Base-by-base conservation (phyloP, 2,888 invertebrate species). In the Diaphora mendica region DNA sequence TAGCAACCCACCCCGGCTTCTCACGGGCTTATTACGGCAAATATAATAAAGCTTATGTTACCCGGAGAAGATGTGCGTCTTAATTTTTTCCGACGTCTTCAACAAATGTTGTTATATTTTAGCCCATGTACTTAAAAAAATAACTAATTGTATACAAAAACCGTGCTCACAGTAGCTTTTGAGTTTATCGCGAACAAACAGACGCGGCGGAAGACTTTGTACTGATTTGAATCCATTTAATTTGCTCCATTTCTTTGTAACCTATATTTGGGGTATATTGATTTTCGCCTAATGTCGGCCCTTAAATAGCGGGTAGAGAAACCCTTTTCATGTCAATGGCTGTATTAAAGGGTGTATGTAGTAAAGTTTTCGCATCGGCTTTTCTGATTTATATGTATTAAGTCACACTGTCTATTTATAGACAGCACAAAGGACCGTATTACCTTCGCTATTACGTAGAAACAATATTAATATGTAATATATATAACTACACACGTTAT, bases 311-410 rank as follows among this genome's bases (percentile, higher is more conserved):
- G 30, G 39, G 26, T 30, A 26, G 26, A 39, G 71, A 65, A 42
- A 71, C 71, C 59, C 39, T 71, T 71, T 71, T 59, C 65, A 71
- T 48, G 64, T 55, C 51, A 51, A 64, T 71, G 51, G 64, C 26
- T 65, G 20, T 55, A 65, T 71, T 39, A 66, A 35, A 71, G 30
- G 42, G 55, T 59, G 39, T 65, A 65, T 55, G 55, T n/a, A 62
- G 30, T 17, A 15, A n/a, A 39, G 68, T 68, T 33, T 35, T 35
- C 51, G 35, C 35, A 55, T 35, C 8, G 67, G 42, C 67, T 44
- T 62, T 62, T 62, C 62, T 62, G 62, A 62, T 62, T 26, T 7
- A 62, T 62, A 39, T 39, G 39, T 39, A 62, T 62, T 15, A 62
- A 62, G 30, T 62, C 17, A 62, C 62, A 62, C 30, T 33, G 44